A percentile compares a stretch with the other conserved stretches of the same genome.
Conservation (phyloP, 1,140 invertebrate species). For the Brachionus rubens region DNA sequence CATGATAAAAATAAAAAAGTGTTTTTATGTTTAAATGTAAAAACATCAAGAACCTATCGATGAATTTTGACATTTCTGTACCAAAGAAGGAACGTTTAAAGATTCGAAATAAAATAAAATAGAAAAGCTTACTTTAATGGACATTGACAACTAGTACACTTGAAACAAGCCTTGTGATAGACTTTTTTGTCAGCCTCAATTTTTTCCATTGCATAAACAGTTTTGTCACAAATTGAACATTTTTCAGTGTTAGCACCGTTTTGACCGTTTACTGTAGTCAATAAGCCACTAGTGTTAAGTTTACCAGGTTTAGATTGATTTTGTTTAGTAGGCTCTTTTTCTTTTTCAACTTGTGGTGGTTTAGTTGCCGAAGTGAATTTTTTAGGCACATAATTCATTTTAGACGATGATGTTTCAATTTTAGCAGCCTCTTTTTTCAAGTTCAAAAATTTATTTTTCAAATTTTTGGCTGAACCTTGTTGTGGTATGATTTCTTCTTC, state of each 20-base stretch:
- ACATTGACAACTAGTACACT: conserved; percentile 54
- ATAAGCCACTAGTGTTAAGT: conserved; percentile 22
- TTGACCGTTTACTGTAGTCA: conserved; percentile 21
- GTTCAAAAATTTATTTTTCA: conserved; percentile 37
- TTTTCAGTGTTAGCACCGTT: conserved; percentile 46
- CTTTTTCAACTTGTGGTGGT: neutral
- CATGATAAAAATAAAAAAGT: neutral
- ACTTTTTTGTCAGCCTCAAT: conserved; percentile 53
- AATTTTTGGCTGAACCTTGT: conserved; percentile 31
- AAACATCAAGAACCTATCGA: neutral
- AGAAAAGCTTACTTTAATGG: conserved; percentile 51
- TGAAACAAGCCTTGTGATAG: conserved; percentile 56
- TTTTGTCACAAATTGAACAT: conserved; percentile 54
- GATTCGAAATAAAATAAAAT: neutral
- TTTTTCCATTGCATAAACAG: conserved; percentile 56
- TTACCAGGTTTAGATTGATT: neutral
- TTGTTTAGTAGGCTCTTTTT: neutral
- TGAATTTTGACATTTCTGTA: no score
- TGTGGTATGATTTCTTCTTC: conserved; percentile 46
- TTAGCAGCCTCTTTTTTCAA: conserved; percentile 41
- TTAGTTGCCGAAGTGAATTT: conserved; percentile 37
- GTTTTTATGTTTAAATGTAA: neutral
- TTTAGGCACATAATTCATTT: conserved; percentile 45
- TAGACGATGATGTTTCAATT: conserved; percentile 37
- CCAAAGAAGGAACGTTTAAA: no score